phyloP scores from a whole-genome alignment of 2,797 vertebrate genomes.

The Salarias fasciatus region DNA sequence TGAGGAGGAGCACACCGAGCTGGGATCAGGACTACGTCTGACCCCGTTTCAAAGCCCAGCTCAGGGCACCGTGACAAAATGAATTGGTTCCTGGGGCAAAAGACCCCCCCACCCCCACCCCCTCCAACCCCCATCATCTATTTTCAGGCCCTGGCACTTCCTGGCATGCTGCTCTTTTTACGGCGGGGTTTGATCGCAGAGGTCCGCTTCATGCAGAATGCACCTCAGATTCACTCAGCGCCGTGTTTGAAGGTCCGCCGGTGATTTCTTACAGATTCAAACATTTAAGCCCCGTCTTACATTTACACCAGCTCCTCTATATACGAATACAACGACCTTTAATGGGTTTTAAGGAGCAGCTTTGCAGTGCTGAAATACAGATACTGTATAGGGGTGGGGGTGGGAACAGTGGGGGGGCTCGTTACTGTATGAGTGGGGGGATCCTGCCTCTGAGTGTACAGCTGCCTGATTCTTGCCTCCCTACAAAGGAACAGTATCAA shows the following conservation, averaged over 20 bases:
- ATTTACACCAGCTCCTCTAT: no score
- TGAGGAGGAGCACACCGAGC: conserved; percentile 46
- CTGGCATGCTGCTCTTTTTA: conserved; percentile 49
- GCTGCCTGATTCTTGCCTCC: conserved; percentile 53
- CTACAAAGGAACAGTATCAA: conserved; percentile 66
- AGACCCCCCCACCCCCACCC: conserved; percentile 33
- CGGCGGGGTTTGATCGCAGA: conserved; percentile 50
- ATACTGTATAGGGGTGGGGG: no score
- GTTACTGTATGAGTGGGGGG: no score
- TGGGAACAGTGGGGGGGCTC: no score
- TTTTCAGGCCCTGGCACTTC: conserved; percentile 65
- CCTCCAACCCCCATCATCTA: conserved; percentile 37
- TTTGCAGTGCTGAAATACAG: no score
- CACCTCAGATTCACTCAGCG: no score
- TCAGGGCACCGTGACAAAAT: conserved; percentile 54
- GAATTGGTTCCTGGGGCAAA: conserved; percentile 67
- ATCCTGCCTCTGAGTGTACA: conserved; percentile 19
- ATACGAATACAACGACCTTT: no score
- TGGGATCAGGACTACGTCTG: conserved; percentile 40
- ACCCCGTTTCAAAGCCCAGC: conserved; percentile 53
- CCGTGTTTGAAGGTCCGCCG: no score
- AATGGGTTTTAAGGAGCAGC: no score
- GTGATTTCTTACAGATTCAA: no score
- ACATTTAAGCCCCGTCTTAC: no score
- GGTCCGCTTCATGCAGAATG: background rate